Evolutionary conservation across 2,888 invertebrate species (phyloP), one percentile per base, ranked within the genome.

Genomic region (Autographa pulchrina): DNA sequence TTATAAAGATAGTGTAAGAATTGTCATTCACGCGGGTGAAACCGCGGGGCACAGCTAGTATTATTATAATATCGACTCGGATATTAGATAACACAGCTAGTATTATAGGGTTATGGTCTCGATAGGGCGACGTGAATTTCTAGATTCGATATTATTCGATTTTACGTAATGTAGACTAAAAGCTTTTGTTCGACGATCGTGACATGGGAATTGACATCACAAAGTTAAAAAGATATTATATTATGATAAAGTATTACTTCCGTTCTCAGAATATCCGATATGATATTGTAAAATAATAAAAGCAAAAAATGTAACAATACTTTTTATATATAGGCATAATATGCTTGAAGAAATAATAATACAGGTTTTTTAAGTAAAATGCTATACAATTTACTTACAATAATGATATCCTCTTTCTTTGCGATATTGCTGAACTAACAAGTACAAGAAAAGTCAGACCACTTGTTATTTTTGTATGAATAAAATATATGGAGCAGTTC

Each of bases 391-490:
- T 11, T 43, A 16, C 43, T 43, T 43, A 43, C 43, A 16, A 43
- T 43, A 14, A 43, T 2, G 43, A 43, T 43, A 43, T 16, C 18
- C 18, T 7, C 9, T 56, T 20, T 56, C 54, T 56, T 6, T 9
- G 9, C 20, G 13, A 2, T 56, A 25, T 56, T 20, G 20, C 54
- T 56, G 54, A 56, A 20, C 54, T 56, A 25, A 56, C 54, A 56
- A 25, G 25, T 13, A 25, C 54, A 56, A 56, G 54, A 56, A 56
- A 56, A 20, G 20, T 20, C 54, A 9, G 11, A 56, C 25, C 54
- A 56, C 25, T 56, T 56, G 25, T 25, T 56, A 20, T 25, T 56
- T 56, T 25, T 56, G 54, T 25, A 56, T 56, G 54, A 56, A 56
- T 56, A 25, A 20, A 56, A 25, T 56, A 56, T 56, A 25, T 56